These are phyloP conservation scores for Platynereis dumerilii DNA, from an alignment of 2,888 invertebrate genomes.

Conservation along the genomic window DNA sequence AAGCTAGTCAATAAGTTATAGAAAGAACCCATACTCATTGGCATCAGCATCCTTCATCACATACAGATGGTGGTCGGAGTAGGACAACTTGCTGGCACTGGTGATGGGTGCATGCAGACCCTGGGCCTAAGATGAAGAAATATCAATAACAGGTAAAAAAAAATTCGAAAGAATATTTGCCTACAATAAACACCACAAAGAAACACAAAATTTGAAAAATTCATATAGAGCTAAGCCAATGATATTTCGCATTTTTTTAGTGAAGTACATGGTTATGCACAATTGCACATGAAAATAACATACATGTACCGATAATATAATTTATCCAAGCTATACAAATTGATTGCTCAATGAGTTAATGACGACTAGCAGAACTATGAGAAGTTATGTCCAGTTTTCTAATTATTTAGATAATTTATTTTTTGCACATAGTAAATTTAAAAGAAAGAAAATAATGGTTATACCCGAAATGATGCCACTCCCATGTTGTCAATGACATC, in stretches of 20 bases:
- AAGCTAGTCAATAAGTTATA: no score
- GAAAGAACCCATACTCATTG: no score
- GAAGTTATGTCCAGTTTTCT: no score
- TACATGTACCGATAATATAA: no score
- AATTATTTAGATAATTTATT: not conserved
- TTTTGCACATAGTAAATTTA: not conserved
- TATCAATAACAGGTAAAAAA: not conserved
- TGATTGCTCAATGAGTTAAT: no score
- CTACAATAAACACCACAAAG: not conserved
- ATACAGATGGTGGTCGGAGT: conserved; percentile 59
- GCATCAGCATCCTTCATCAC: conserved; percentile 57
- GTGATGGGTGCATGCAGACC: conserved; percentile 58
- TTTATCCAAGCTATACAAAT: no score
- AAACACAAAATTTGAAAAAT: no score
- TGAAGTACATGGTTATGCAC: no score
- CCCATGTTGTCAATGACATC: conserved; percentile 57
- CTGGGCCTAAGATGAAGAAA: conserved; percentile 54
- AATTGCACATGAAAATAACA: not conserved
- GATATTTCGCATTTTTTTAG: no score
- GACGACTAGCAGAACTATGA: no score
- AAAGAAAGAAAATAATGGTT: no score
- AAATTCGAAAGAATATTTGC: not conserved
- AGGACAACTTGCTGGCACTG: conserved; percentile 51
- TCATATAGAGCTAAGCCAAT: no score
- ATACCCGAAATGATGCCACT: conserved; percentile 61